A percentile compares a stretch with the other conserved stretches of the same genome.
Conservation (phyloP, 1,140 invertebrate species). For the Nilaparvata lugens region DNA sequence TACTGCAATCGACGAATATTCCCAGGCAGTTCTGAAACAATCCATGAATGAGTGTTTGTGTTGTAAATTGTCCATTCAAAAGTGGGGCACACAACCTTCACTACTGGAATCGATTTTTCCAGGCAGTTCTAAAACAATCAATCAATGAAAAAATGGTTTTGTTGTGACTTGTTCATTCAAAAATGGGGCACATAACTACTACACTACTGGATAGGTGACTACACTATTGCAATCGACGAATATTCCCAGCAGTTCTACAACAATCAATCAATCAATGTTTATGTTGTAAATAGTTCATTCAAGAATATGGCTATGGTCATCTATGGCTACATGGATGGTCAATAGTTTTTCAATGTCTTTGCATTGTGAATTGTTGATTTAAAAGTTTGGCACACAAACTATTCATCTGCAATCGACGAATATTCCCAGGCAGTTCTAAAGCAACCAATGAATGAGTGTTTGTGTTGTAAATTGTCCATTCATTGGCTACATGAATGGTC, state of each 20-base stretch:
- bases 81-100: not conserved
- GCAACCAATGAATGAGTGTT: conserved; percentile 25
- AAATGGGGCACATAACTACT: not conserved
- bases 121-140: conserved; percentile 52
- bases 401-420: conserved; percentile 65
- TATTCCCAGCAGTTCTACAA: conserved; percentile 61
- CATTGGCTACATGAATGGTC: too few relatives aligned
- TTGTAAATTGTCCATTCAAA: not conserved
- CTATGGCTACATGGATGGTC: too few relatives aligned
- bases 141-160: not conserved
- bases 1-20: conserved; percentile 54
- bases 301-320: not conserved
- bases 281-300: not conserved
- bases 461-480: not conserved
- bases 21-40: conserved; percentile 59
- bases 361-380: too few relatives aligned
- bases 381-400: too few relatives aligned
- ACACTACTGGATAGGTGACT: not conserved
- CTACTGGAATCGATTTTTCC: conserved; percentile 53
- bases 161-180: not conserved
- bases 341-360: too few relatives aligned
- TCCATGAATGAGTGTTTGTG: conserved; percentile 11
- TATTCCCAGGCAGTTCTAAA: conserved; percentile 60
- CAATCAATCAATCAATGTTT: conserved; percentile 18
- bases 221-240: conserved; percentile 53